Evolutionary conservation across 2,113 vertebrate genomes (phyloP).

Genomic region (Chaetodon trifascialis): DNA sequence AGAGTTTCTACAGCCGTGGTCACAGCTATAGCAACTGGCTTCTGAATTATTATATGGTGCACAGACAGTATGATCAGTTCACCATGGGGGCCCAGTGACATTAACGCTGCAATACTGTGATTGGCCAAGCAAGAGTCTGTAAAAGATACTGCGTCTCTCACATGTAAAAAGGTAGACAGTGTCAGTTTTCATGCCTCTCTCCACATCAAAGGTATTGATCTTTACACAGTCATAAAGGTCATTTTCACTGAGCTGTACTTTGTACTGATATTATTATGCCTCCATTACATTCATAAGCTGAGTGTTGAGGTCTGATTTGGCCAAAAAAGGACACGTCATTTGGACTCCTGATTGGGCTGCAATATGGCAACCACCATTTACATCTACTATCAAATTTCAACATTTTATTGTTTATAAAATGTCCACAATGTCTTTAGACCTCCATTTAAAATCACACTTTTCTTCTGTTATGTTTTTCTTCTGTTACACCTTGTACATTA

Average conservation of each 20-base stretch:
- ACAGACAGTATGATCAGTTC: background rate
- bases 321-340: too few species aligned
- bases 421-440: background rate
- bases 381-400: background rate
- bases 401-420: background rate
- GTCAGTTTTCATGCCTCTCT: background rate
- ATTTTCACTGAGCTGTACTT: background rate
- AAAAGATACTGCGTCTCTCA: background rate
- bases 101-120: background rate
- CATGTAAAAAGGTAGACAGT: background rate
- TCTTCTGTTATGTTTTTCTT: background rate
- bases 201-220: background rate
- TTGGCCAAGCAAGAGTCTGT: background rate
- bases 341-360: too few species aligned
- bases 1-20: background rate
- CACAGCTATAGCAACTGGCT: background rate
- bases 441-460: background rate
- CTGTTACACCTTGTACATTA: background rate
- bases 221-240: background rate
- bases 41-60: background rate
- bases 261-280: background rate
- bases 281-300: background rate
- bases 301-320: background rate
- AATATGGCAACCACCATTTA: too few species aligned
- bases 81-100: background rate